phyloP scores from a whole-genome alignment of 23 tunicate species.

The Trididemnum miniatum region DNA sequence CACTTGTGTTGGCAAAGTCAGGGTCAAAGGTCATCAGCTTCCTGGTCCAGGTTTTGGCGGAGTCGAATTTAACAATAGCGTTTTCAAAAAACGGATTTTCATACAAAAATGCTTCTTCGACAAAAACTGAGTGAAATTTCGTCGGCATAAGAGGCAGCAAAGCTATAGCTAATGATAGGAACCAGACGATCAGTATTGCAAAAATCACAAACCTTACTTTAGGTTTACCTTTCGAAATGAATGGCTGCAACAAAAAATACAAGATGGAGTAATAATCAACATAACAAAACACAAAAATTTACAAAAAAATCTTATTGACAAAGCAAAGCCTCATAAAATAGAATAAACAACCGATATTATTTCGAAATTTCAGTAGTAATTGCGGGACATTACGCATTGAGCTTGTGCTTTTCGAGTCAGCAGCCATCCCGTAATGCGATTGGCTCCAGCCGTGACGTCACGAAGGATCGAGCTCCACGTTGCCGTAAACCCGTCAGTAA shows the following conservation, averaged over 20 bases:
- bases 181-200: conserved; percentile 21
- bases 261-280: no score
- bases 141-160: conserved; percentile 20
- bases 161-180: conserved; percentile 16
- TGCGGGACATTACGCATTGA: no score
- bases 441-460: no score
- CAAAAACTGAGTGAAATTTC: conserved; percentile 9
- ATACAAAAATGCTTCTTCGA: conserved; percentile 7
- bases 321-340: no score
- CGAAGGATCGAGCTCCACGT: no score
- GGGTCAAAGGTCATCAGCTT: conserved; percentile 21
- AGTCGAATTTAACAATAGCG: conserved; percentile 7
- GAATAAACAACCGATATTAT: no score
- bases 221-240: conserved; percentile 19
- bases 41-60: neutral
- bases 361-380: no score
- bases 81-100: conserved; percentile 37
- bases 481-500: no score
- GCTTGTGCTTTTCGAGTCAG: no score
- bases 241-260: conserved; percentile 41
- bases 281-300: no score
- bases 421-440: no score
- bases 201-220: neutral
- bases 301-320: no score
- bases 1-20: neutral